A percentile compares a stretch with the other conserved stretches of the same genome.
phyloP scores from a whole-genome alignment of 2,888 invertebrate species.

The Drosophila flavopinicola region DNA sequence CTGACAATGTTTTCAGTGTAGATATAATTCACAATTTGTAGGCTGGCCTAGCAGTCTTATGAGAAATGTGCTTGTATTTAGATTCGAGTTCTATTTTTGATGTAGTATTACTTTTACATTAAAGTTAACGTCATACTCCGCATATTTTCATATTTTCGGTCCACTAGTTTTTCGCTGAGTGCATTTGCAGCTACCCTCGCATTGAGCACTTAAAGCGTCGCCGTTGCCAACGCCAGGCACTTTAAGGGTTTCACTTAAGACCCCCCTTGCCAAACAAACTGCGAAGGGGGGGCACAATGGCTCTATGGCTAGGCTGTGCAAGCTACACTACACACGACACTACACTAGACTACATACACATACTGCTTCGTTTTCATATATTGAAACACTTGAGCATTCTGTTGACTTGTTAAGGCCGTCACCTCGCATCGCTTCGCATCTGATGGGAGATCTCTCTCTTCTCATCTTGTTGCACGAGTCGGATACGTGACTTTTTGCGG shows the following conservation, averaged over 20 bases:
- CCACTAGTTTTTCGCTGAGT: constrained; percentile 24
- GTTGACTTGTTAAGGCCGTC: constrained; percentile 65
- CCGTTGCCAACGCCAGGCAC: constrained; percentile 53
- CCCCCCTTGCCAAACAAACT: constrained; percentile 23
- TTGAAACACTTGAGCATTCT: constrained; percentile 66
- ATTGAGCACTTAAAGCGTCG: constrained; percentile 66
- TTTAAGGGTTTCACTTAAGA: constrained; percentile 78
- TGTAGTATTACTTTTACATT: too few species aligned
- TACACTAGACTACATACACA: constrained; percentile 19
- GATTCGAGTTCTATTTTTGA: too few species aligned
- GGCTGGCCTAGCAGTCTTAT: too few species aligned
- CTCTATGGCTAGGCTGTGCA: constrained; percentile 5
- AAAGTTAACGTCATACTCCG: too few species aligned
- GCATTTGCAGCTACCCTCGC: constrained; percentile 32
- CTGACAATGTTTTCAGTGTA: too few species aligned
- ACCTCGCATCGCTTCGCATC: constrained; percentile 19
- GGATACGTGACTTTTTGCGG: constrained; percentile 83
- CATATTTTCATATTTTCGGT: too few species aligned
- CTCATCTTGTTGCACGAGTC: constrained; percentile 39
- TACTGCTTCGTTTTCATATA: constrained; percentile 23
- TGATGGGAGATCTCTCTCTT: too few species aligned
- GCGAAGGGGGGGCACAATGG: background rate
- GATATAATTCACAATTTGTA: too few species aligned
- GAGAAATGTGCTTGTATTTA: too few species aligned
- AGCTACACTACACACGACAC: constrained; percentile 15